Evolutionary conservation across 2,888 invertebrate species (phyloP).

Genomic region (Anoplius nigerrimus): DNA sequence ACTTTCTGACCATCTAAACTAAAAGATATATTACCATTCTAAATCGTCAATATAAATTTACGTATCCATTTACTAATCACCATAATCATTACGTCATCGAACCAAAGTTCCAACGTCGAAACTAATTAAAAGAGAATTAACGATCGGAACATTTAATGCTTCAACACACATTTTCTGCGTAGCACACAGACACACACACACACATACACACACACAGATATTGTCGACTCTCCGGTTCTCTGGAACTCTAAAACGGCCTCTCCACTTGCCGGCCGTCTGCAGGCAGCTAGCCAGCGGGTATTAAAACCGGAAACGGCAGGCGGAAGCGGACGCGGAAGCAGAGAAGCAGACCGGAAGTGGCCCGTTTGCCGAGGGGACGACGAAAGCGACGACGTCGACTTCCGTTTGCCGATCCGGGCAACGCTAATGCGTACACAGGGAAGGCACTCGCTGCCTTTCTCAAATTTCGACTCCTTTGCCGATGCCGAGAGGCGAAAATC

Average conservation of each 20-base stretch:
- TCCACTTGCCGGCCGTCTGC: slow-evolving; percentile 8
- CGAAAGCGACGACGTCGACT: slow-evolving; percentile 47
- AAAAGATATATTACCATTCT: too few species aligned
- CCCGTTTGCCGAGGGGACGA: slow-evolving; percentile 63
- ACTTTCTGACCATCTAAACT: too few species aligned
- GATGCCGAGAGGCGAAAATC: not conserved
- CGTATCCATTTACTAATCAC: too few species aligned
- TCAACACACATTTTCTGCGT: too few species aligned
- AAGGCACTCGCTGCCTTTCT: not conserved
- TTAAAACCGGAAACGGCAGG: slow-evolving; percentile 68
- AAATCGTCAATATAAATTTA: too few species aligned
- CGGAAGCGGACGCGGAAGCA: slow-evolving; percentile 67
- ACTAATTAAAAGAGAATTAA: too few species aligned
- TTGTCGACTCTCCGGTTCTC: not conserved
- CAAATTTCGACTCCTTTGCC: not conserved
- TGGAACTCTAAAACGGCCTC: not conserved
- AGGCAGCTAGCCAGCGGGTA: slow-evolving; percentile 58
- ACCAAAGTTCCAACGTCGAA: too few species aligned
- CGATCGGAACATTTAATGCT: too few species aligned
- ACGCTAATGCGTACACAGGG: not conserved
- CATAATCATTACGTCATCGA: too few species aligned
- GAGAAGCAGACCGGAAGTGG: slow-evolving; percentile 65
- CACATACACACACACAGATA: too few species aligned
- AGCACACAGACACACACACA: too few species aligned
- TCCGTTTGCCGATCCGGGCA: slow-evolving; percentile 36